Percentiles rank a stretch among this genome's conserved stretches.
These are phyloP conservation scores for Sympetrum striolatum DNA, from an alignment of 2,888 invertebrate genomes.

Conservation along the genomic window DNA sequence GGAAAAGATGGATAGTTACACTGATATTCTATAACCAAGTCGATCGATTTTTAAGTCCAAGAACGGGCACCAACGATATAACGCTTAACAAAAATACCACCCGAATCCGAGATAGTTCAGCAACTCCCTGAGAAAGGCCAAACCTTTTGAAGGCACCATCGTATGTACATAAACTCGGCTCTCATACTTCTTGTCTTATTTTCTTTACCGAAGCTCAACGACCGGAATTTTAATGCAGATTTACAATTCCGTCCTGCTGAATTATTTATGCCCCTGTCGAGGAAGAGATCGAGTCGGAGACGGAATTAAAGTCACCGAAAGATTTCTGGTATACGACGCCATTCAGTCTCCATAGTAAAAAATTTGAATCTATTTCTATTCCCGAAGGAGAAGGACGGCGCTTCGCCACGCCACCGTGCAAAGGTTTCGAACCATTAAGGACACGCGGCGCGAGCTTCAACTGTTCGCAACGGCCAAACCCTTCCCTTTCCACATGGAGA, in stretches of 20 bases:
- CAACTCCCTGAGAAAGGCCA: no score
- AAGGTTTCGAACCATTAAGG: constrained; percentile 5
- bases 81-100: no score
- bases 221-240: constrained; percentile 12
- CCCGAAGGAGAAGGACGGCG: neutral
- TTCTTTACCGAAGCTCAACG: neutral
- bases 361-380: neutral
- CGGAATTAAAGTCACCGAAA: neutral
- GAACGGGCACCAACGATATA: no score
- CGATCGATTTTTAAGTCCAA: no score
- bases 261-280: neutral
- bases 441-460: constrained; percentile 10
- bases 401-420: neutral
- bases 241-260: neutral
- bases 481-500: neutral
- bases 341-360: neutral
- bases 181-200: neutral
- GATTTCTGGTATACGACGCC: neutral
- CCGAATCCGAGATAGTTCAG: no score
- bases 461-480: neutral
- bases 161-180: no score
- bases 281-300: neutral
- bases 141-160: no score
- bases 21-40: no score
- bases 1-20: no score